These are phyloP conservation scores for Hydra vulgaris DNA, from an alignment of 30 jellyfish, hydroid and myxozoan species.

Conservation along the genomic window DNA sequence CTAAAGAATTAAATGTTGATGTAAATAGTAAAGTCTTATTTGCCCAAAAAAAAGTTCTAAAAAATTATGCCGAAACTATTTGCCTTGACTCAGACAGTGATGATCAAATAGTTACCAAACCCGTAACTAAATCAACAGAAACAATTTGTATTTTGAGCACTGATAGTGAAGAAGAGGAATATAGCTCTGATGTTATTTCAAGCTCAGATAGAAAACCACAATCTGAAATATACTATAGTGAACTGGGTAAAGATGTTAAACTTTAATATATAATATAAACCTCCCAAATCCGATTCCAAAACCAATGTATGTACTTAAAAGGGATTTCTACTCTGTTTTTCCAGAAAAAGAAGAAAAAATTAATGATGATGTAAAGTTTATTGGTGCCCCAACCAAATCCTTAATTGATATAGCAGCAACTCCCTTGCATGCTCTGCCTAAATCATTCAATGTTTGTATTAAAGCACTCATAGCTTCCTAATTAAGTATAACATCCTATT, in stretches of 20 bases:
- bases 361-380: too few relatives aligned
- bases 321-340: too few relatives aligned
- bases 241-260: constrained; percentile 4
- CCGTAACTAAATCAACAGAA: neutral
- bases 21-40: neutral
- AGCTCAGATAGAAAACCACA: constrained; percentile 40
- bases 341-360: too few relatives aligned
- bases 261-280: neutral
- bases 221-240: constrained; percentile 38
- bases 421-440: too few relatives aligned
- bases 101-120: neutral
- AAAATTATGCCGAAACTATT: constrained; percentile 1
- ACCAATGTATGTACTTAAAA: too few relatives aligned
- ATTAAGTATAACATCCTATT: too few relatives aligned
- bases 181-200: neutral
- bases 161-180: constrained; percentile 27
- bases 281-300: too few relatives aligned
- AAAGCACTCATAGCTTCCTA: too few relatives aligned
- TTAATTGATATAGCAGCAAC: too few relatives aligned
- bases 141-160: constrained; percentile 29
- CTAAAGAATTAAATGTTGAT: neutral
- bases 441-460: too few relatives aligned
- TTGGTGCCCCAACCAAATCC: too few relatives aligned
- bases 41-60: neutral
- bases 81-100: constrained; percentile 41